A percentile compares a stretch with the other conserved stretches of the same genome.
Conservation (phyloP, 2,113 vertebrate genomes). For the Alligator sinensis region DNA sequence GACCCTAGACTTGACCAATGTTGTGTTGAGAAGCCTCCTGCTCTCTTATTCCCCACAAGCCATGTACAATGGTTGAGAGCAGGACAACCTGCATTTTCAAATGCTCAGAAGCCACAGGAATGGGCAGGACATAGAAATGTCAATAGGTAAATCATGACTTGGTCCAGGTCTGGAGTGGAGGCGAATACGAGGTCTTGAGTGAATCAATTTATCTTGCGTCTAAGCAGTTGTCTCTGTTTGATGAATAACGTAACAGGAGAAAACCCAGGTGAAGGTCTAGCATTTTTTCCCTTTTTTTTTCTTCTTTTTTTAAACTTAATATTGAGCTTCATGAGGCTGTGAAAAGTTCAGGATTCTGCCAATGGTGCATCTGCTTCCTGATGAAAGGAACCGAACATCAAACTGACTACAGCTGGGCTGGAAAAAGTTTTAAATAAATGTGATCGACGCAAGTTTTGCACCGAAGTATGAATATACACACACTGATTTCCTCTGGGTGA, state of each 20-base stretch:
- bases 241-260: neutral
- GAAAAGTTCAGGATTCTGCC: slow-evolving; percentile 56
- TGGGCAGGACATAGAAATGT: rapidly evolving
- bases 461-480: slow-evolving; percentile 38
- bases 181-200: neutral
- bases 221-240: neutral
- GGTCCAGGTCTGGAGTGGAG: neutral
- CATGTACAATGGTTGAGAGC: too few relatives aligned
- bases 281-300: too few relatives aligned
- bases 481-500: slow-evolving; percentile 66
- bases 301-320: slow-evolving; percentile 47
- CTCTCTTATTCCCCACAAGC: rapidly evolving
- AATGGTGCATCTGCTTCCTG: slow-evolving; percentile 55
- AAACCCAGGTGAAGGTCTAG: neutral
- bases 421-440: slow-evolving; percentile 58
- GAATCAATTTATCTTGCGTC: neutral
- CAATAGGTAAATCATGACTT: neutral
- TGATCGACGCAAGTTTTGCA: slow-evolving; percentile 44
- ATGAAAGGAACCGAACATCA: slow-evolving; percentile 69
- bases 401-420: slow-evolving; percentile 55
- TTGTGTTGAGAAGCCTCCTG: neutral
- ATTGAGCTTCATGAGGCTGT: slow-evolving; percentile 14
- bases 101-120: neutral
- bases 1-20: neutral
- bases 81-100: too few relatives aligned